Base-by-base conservation (phyloP, 2,888 invertebrate species). In the Yponomeuta sedellus region DNA sequence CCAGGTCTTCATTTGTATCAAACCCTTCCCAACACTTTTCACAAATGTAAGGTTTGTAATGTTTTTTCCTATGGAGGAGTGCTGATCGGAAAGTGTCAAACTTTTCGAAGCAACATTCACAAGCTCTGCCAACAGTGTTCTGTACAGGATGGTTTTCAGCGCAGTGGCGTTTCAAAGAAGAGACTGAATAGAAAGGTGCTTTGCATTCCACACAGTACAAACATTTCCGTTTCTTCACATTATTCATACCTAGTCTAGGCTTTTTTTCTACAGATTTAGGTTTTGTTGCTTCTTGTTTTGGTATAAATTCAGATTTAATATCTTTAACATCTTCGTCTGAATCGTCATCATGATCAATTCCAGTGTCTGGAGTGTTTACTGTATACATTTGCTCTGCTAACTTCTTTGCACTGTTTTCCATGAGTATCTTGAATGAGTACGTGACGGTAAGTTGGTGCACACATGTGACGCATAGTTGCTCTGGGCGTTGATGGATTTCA, bases 21-120 rank as follows among this genome's bases (percentile, higher is more conserved):
- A 86, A 92, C 0, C 90, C 90, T 68, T 83, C 83, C 91, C 91
- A 91, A 64, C 91, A 92, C 34, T 86, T 83, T 67, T 88, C 83
- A 75, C 91, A 92, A 44, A 91, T 71, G 69, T 80, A 85, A 0
- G 89, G 90, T 71, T 80, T 85, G n/a, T 85, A 67, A 71, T 91
- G 92, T 22, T 86, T 73, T 70, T 88, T 91, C 68, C 88, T 82
- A 64, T 91, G 91, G 65, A 82, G 71, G 1, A 90, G 85, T 64
- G 91, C 71, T 0, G 88, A 81, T 11, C 86, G 80, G 66, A 88
- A 89, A 70, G 90, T 90, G 61, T 88, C 85, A 77, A 91, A 91
- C 68, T 87, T 89, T 69, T 90, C 89, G 75, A 82, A 80, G 67
- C 92, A 91, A 69, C 85, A 91, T 61, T 89, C 83, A 75, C 92